phyloP scores from a whole-genome alignment of 2,797 vertebrate species.

The Thripadectes ignobilis region DNA sequence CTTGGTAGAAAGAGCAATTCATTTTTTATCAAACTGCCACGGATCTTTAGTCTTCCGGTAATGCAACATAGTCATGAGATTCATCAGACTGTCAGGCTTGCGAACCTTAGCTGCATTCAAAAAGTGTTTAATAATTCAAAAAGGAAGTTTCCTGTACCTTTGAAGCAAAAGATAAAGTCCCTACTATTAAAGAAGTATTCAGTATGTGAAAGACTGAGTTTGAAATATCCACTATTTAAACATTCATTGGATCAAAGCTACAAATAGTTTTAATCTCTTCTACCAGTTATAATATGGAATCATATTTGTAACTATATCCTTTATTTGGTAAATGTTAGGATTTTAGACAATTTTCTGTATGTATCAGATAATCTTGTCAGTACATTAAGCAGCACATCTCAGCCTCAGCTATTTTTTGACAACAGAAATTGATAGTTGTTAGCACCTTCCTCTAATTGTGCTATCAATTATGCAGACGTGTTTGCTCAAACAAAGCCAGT shows the following conservation, averaged over 20 bases:
- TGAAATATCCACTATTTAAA: background rate
- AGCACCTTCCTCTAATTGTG: slow-evolving; percentile 36
- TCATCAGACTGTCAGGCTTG: slow-evolving; percentile 31
- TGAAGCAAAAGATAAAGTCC: background rate
- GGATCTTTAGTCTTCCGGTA: slow-evolving; percentile 55
- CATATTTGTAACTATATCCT: background rate
- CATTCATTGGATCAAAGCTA: background rate
- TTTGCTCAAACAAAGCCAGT: slow-evolving; percentile 46
- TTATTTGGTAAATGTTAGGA: background rate
- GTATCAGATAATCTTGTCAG: background rate
- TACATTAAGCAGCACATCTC: slow-evolving; percentile 24
- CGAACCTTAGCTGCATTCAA: slow-evolving; percentile 49
- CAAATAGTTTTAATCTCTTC: background rate
- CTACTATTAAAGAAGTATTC: background rate
- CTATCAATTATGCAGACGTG: slow-evolving; percentile 26
- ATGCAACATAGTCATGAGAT: slow-evolving; percentile 25
- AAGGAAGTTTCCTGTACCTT: slow-evolving; percentile 25
- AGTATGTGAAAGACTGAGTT: background rate
- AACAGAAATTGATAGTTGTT: slow-evolving; percentile 42
- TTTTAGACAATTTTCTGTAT: background rate
- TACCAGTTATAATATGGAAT: background rate
- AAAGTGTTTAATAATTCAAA: slow-evolving; percentile 68
- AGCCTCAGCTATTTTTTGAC: slow-evolving; percentile 22
- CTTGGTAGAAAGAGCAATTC: slow-evolving; percentile 36
- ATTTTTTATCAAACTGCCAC: slow-evolving; percentile 67